Percentiles rank a stretch among this genome's conserved stretches.
Conservation (phyloP, 2,113 vertebrate genomes). For the Etheostoma spectabile region DNA sequence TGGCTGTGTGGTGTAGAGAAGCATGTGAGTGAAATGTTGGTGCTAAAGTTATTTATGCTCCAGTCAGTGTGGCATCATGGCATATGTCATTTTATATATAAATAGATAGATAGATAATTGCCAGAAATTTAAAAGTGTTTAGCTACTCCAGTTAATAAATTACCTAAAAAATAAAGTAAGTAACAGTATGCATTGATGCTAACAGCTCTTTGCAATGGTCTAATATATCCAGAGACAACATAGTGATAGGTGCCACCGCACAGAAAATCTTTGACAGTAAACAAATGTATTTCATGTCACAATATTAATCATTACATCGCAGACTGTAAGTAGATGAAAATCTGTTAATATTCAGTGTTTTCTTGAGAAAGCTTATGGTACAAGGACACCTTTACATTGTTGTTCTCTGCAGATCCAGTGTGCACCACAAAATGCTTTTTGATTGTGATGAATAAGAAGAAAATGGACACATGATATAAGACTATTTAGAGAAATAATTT, state of each 20-base stretch:
- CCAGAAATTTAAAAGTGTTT: not conserved
- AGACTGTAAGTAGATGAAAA: not conserved
- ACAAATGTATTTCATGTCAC: not conserved
- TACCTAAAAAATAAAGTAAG: not conserved
- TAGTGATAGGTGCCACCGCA: too few species aligned
- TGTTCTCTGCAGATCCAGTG: not conserved
- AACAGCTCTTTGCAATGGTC: too few species aligned
- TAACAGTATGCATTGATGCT: too few species aligned
- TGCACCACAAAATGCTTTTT: conserved; percentile 26
- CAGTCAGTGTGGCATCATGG: not conserved
- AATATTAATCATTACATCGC: not conserved
- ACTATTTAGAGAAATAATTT: conserved; percentile 75
- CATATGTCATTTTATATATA: not conserved
- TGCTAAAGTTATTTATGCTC: not conserved
- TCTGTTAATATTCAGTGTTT: not conserved
- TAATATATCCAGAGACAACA: too few species aligned
- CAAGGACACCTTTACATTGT: not conserved
- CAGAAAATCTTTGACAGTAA: not conserved
- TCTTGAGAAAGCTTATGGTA: not conserved
- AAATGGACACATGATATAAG: conserved; percentile 68
- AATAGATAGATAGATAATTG: too few species aligned
- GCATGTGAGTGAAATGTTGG: not conserved
- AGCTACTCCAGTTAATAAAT: too few species aligned
- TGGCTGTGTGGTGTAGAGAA: not conserved
- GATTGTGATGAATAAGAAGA: conserved; percentile 33